Evolutionary conservation across 2,888 invertebrate species (phyloP).

Genomic region (Acanthosepion esculentum): DNA sequence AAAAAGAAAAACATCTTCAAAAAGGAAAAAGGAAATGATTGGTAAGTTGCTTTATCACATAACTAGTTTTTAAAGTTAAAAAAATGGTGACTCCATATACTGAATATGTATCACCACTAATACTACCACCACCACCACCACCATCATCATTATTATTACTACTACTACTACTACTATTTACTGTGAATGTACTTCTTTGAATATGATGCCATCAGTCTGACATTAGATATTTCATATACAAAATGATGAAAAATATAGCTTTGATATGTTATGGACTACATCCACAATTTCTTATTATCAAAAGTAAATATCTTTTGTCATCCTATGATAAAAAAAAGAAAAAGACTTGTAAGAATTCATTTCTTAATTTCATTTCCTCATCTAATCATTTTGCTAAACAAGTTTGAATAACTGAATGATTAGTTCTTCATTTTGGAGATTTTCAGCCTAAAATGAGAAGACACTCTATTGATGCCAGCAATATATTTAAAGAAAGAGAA

Average conservation of each 20-base stretch:
- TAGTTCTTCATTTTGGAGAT: constrained; percentile 33
- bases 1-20: neutral
- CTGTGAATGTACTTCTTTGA: constrained; percentile 33
- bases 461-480: neutral
- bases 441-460: constrained; percentile 33
- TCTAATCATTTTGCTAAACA: constrained; percentile 33
- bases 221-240: neutral
- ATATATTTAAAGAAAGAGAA: neutral
- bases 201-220: constrained; percentile 20
- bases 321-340: neutral
- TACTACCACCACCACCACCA: too few species aligned
- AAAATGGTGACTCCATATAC: neutral
- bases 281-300: constrained; percentile 33
- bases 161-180: neutral
- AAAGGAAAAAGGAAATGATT: constrained; percentile 33
- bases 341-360: neutral
- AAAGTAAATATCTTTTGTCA: constrained; percentile 6
- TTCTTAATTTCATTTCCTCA: neutral
- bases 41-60: constrained; percentile 25
- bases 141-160: too few species aligned
- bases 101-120: neutral
- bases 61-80: neutral
- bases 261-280: constrained; percentile 25
- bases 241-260: neutral
- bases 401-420: neutral